Percentiles rank a stretch among this genome's conserved stretches.
Evolutionary conservation across 2,888 invertebrate species (phyloP).

Genomic region (Maniola hyperantus): DNA sequence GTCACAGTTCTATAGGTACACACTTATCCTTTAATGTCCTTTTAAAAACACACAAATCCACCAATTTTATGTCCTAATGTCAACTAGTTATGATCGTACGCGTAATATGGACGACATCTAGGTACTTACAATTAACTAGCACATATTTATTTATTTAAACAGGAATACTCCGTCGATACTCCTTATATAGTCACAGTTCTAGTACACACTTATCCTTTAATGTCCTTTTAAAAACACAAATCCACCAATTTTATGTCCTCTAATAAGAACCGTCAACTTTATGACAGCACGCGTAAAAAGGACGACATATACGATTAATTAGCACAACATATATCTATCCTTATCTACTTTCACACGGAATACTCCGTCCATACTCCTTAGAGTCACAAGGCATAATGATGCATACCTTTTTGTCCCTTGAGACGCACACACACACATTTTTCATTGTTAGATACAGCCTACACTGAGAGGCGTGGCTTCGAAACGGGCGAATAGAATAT

Average conservation of each 20-base stretch:
- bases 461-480: slow-evolving; percentile 29
- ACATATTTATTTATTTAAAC: no score
- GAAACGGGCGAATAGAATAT: background rate
- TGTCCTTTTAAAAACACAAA: background rate
- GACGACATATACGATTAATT: slow-evolving; percentile 8
- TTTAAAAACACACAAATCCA: background rate
- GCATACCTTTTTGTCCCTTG: slow-evolving; percentile 34
- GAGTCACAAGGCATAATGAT: slow-evolving; percentile 26
- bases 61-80: background rate
- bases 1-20: no score
- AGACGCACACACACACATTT: slow-evolving; percentile 26
- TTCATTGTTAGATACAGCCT: slow-evolving; percentile 34
- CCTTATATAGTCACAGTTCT: no score
- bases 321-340: slow-evolving; percentile 3
- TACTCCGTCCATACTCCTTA: slow-evolving; percentile 21
- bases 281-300: background rate
- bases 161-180: no score
- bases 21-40: background rate
- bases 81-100: background rate
- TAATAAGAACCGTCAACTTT: background rate
- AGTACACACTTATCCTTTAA: background rate
- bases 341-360: slow-evolving; percentile 2
- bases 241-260: background rate
- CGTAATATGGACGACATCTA: background rate
- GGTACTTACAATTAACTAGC: no score